phyloP scores from a whole-genome alignment of 1,140 invertebrate genomes.

The Prorops nasuta region DNA sequence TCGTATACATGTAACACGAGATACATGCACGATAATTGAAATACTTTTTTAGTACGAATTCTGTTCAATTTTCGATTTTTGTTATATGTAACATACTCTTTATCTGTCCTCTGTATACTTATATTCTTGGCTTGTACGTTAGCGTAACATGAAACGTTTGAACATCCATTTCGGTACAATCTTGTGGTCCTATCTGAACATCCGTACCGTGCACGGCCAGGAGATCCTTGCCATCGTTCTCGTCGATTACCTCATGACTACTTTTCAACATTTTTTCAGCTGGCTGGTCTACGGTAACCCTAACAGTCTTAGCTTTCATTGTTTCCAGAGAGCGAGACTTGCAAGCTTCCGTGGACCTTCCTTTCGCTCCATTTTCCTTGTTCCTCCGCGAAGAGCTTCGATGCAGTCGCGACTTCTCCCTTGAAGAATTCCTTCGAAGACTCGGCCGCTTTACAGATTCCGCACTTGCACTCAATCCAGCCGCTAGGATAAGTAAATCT shows the following conservation, averaged over 20 bases:
- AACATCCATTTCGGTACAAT: constrained; percentile 62
- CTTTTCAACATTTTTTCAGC: constrained; percentile 37
- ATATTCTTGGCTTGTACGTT: constrained; percentile 68
- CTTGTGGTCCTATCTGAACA: constrained; percentile 43
- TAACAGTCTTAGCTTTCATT: constrained; percentile 54
- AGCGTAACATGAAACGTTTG: constrained; percentile 66
- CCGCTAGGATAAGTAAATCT: constrained; percentile 29
- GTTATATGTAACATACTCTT: too few species aligned
- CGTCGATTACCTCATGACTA: constrained; percentile 35
- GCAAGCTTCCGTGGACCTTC: constrained; percentile 45
- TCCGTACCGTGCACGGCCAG: constrained; percentile 32
- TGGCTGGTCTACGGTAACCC: constrained; percentile 43
- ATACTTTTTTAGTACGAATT: too few species aligned
- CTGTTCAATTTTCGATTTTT: too few species aligned
- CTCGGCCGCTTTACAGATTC: constrained; percentile 68
- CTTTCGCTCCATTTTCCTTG: constrained; percentile 66
- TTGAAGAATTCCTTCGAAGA: constrained; percentile 63
- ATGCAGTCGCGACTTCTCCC: constrained; percentile 66
- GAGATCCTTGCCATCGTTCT: constrained; percentile 30
- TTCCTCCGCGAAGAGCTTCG: constrained; percentile 68
- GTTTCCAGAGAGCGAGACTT: constrained; percentile 51
- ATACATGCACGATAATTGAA: too few species aligned
- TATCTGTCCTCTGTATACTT: too few species aligned
- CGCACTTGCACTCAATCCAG: constrained; percentile 66
- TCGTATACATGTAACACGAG: too few species aligned